These are phyloP conservation scores for Dryadula phaetusa DNA, from an alignment of 2,888 invertebrate species.

Conservation along the genomic window DNA sequence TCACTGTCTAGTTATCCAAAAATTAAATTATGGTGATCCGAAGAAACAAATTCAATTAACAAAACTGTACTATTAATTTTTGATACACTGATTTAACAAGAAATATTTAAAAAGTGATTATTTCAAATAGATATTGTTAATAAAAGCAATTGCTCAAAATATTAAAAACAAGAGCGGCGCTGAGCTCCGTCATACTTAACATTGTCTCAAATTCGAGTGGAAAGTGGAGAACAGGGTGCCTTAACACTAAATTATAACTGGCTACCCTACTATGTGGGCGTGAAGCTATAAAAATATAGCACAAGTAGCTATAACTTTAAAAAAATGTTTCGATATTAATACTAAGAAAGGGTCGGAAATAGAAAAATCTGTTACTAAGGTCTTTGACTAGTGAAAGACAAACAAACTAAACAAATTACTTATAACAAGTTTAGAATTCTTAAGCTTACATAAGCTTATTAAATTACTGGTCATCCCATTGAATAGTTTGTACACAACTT, in stretches of 20 bases:
- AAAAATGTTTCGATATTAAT: too few species aligned
- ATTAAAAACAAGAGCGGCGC: too few species aligned
- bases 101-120: neutral
- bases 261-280: too few species aligned
- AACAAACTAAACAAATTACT: neutral
- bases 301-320: too few species aligned
- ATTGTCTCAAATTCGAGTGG: too few species aligned
- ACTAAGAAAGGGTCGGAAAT: neutral
- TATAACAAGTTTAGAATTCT: neutral
- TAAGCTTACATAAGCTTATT: slow-evolving; percentile 12
- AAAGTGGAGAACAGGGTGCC: too few species aligned
- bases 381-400: neutral
- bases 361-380: neutral
- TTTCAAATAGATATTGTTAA: neutral
- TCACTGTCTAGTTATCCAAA: neutral
- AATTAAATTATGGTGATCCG: neutral
- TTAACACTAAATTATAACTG: too few species aligned
- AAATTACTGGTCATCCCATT: neutral
- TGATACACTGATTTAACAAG: neutral
- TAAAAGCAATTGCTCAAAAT: too few species aligned
- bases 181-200: too few species aligned
- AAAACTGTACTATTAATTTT: neutral
- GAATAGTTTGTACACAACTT: neutral
- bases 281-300: too few species aligned
- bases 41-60: neutral